Conservation (phyloP, 30 jellyfish, hydroid and myxozoan species). For the Aurelia sp. region DNA sequence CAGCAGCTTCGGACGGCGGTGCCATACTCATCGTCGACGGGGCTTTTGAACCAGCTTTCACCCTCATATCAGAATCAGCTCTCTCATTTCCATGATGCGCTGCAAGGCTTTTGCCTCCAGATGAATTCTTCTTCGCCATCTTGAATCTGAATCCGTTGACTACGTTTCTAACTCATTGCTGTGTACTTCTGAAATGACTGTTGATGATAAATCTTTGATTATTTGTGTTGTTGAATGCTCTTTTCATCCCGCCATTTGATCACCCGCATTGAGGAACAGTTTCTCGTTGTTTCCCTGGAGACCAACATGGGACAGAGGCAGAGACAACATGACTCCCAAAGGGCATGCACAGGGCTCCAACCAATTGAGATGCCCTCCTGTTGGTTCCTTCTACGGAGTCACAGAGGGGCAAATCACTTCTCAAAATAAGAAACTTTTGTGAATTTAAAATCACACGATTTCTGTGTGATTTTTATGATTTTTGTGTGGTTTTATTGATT, state of each 20-base stretch:
- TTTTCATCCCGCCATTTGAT: constrained; percentile 21
- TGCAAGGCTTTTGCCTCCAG: constrained; percentile 21
- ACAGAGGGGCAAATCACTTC: no score
- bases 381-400: no score
- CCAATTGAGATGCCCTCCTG: background rate
- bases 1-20: no score
- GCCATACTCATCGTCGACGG: no score
- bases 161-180: background rate
- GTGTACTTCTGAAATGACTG: background rate
- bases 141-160: background rate
- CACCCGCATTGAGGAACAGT: constrained; percentile 2
- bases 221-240: constrained; percentile 9
- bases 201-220: no score
- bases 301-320: constrained; percentile 7
- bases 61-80: constrained; percentile 26
- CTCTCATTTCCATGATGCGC: constrained; percentile 28
- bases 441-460: no score
- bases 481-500: no score
- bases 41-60: no score
- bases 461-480: no score
- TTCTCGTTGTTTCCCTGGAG: constrained; percentile 22
- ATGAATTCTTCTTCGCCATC: constrained; percentile 58
- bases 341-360: background rate
- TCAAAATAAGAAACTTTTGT: no score
- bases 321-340: constrained; percentile 6